Evolutionary conservation across 2,888 invertebrate species (phyloP).

Genomic region (Galerucella calmariensis): DNA sequence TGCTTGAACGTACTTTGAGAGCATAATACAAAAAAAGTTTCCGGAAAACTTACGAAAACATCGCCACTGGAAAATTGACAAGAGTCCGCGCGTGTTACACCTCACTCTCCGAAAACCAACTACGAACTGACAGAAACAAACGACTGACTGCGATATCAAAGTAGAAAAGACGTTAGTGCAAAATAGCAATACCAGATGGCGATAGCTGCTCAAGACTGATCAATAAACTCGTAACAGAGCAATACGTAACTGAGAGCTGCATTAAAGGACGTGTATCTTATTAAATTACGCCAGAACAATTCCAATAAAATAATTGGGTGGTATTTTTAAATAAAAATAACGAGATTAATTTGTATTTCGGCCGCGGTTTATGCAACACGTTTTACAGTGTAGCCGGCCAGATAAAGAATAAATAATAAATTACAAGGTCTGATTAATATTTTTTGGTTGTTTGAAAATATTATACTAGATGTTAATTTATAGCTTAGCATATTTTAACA

Average conservation of each 20-base stretch:
- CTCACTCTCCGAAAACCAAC: slow-evolving; percentile 57
- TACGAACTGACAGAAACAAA: slow-evolving; percentile 55
- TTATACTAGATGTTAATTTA: too few relatives aligned
- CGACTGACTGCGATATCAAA: slow-evolving; percentile 39
- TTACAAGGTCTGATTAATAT: not conserved
- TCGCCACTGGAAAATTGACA: slow-evolving; percentile 54
- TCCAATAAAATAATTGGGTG: not conserved
- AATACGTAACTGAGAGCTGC: slow-evolving; percentile 15
- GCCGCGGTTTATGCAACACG: not conserved
- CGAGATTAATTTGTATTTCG: not conserved
- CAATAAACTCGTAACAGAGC: slow-evolving; percentile 24
- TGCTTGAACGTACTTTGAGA: slow-evolving; percentile 23
- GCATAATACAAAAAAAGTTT: slow-evolving; percentile 21
- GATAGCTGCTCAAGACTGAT: slow-evolving; percentile 4
- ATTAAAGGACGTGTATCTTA: slow-evolving; percentile 15
- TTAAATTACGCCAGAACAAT: slow-evolving; percentile 3
- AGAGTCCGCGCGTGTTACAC: slow-evolving; percentile 57
- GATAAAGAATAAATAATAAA: not conserved
- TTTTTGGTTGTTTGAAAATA: not conserved
- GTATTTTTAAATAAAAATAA: not conserved
- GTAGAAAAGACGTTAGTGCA: slow-evolving; percentile 37
- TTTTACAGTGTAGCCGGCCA: not conserved
- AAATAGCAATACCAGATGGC: slow-evolving; percentile 39
- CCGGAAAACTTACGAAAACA: slow-evolving; percentile 56
- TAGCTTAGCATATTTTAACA: too few relatives aligned